Evolutionary conservation across 2,113 vertebrate genomes (phyloP).

Genomic region (Mandrillus leucophaeus): DNA sequence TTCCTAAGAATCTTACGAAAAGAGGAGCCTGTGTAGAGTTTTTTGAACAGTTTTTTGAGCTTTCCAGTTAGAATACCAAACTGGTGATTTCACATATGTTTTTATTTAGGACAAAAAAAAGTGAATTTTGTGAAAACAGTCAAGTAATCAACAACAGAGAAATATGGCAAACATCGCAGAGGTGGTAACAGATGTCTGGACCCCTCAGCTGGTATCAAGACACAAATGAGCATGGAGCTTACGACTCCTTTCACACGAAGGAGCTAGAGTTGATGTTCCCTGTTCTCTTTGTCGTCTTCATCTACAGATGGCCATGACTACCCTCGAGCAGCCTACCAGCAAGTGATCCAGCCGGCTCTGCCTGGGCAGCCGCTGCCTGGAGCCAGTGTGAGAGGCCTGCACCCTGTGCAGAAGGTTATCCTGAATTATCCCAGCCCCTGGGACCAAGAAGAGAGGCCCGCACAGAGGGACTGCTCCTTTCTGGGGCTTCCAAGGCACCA

Average conservation of each 20-base stretch:
- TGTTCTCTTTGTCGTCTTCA: constrained; percentile 10
- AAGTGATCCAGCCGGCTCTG: constrained; percentile 54
- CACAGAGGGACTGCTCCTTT: constrained; percentile 42
- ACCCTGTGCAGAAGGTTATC: constrained; percentile 64
- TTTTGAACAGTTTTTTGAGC: background rate
- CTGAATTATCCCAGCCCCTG: constrained; percentile 55
- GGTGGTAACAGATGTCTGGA: background rate
- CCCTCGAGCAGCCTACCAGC: constrained; percentile 64
- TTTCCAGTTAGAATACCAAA: constrained; percentile 49
- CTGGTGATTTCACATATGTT: constrained; percentile 5
- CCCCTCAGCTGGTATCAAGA: background rate
- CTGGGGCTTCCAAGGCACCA: constrained; percentile 28
- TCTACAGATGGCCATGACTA: constrained; percentile 59
- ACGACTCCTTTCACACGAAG: background rate
- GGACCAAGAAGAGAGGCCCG: constrained; percentile 52
- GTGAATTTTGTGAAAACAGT: background rate
- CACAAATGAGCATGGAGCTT: background rate
- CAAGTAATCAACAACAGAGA: background rate
- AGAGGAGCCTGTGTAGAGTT: background rate
- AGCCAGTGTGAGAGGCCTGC: constrained; percentile 36
- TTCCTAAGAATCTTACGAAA: constrained; percentile 38
- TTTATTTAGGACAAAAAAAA: constrained; percentile 21
- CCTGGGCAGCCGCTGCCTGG: constrained; percentile 41
- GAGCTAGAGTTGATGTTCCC: background rate
- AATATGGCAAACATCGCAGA: background rate